Base-by-base conservation (phyloP, 2,797 vertebrate species). In the Yasuhikotakia modesta region DNA sequence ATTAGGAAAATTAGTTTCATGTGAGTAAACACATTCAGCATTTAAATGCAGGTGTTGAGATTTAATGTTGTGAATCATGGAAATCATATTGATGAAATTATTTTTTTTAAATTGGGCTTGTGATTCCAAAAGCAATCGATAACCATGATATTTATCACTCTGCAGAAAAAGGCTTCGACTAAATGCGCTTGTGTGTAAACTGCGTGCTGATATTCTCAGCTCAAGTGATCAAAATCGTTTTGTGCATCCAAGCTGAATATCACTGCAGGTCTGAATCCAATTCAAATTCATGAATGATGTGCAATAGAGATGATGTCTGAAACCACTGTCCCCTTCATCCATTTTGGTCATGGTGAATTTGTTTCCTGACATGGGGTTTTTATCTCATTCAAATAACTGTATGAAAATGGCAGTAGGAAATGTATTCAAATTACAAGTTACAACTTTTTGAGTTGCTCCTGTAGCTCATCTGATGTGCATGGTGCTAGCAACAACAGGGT, bases 231-330 rank as follows among this genome's bases (percentile, higher is more conserved):
- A 2, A 7, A 39, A 12, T 12, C 2, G 14, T 39, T 53, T 55
- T 39, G n/a, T 39, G 50, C 50, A 57, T 70, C 10, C n/a, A 63
- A 64, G 30, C 4, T 50, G 27, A 52, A 64, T n/a, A 63, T 11
- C 46, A 65, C 60, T 35, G 46, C 27, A 22, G 27, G 60, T 52
- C 45, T 63, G 46, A 14, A 35, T 74, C 19, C 27, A 22, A 45
- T 46, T 65, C 10, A 53, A 39, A 50, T 69, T 69, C 27, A 61
- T 69, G 55, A 63, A 60, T 11, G 16, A 68, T 22, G 21, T 76
- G 32, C 10, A 39, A 58, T 8, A 1, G 58, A 57, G 53, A 52
- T 24, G 12, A n/a, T 61, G 60, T 63, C 16, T 35, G 4, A 39
- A 63, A n/a, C 30, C 60, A 63, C 17, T 19, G 3, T 60, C 57